Evolutionary conservation across 2,797 vertebrate genomes (phyloP), one percentile per base, ranked within the genome.

Genomic region (Macroramphosus scolopax): DNA sequence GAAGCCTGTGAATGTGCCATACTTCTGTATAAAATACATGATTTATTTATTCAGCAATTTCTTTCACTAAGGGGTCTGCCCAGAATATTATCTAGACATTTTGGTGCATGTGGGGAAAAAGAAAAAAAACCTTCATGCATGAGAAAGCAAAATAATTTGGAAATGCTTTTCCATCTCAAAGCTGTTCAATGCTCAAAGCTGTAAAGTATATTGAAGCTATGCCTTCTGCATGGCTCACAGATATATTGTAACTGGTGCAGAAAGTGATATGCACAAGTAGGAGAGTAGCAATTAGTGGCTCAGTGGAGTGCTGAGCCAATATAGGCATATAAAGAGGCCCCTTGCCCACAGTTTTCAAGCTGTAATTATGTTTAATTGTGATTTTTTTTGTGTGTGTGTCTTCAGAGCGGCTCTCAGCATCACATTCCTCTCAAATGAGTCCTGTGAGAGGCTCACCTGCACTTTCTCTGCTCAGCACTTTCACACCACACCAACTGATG

Each of bases 291-390:
- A 82, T 84, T 84, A 87, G 67, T 76, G 65, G 42, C 65, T 63
- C 68, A 77, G 76, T 57, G 53, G 75, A 83, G 69, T 71, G 61
- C 75, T 68, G 63, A 74, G 75, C 68, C 75, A 76, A 84, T 82
- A 75, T 54, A 74, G 75, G 66, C 75, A 79, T 81, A 83, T 87
- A 80, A 87, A 88, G 78, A 72, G 77, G 51, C 68, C 75, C 61
- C 73, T 67, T 79, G 74, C 77, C 63, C 61, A 66, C 72, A 66
- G 63, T 82, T 75, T 78, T 76, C 63, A 75, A 78, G 70, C 76
- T 77, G 72, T 86, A 89, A 86, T 86, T 82, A 87, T 63, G 74
- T 82, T 61, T 85, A 87, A 87, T 88, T 88, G 82, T 77, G 57
- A 81, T 81, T 80, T 81, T 74, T 64, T 78, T 14, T 29, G 46